phyloP scores from a whole-genome alignment of 2,797 vertebrate genomes.

The Morus bassanus region DNA sequence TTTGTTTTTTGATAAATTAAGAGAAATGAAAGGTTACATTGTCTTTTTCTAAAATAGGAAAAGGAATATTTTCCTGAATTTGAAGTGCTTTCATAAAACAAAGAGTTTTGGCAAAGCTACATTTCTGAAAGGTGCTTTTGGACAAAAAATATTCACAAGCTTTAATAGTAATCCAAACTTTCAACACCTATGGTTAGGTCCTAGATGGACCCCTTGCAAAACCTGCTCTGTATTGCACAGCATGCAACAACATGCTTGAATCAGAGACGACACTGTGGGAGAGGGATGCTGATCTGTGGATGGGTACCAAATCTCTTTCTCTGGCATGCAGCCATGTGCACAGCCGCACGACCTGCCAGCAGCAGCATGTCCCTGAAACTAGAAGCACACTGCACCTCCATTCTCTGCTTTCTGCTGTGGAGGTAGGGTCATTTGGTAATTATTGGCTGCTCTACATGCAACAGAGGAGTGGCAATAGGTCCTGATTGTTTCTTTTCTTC shows the following conservation, averaged over 20 bases:
- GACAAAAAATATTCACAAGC: background rate
- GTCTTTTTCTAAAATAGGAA: background rate
- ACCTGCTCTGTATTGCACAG: background rate
- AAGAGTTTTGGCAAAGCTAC: background rate
- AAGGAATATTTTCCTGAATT: background rate
- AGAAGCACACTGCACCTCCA: rapidly evolving
- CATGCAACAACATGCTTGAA: background rate
- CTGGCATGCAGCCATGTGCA: background rate
- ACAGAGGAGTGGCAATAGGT: background rate
- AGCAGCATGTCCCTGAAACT: background rate
- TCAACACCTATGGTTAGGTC: background rate
- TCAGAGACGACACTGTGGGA: background rate
- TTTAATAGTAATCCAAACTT: background rate
- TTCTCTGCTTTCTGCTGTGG: background rate
- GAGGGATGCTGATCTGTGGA: background rate
- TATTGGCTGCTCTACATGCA: background rate
- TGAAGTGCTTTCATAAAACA: background rate
- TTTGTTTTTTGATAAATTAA: background rate
- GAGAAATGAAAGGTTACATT: background rate
- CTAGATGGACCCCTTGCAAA: background rate
- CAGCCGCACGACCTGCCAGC: background rate
- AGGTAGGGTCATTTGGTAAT: background rate
- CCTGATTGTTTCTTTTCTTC: background rate
- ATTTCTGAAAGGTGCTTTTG: background rate
- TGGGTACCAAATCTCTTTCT: background rate